Percentiles rank a stretch among this genome's conserved stretches.
Evolutionary conservation across 35 echinoderm and acorn worm species (phyloP).

Genomic region (Lytechinus pictus): DNA sequence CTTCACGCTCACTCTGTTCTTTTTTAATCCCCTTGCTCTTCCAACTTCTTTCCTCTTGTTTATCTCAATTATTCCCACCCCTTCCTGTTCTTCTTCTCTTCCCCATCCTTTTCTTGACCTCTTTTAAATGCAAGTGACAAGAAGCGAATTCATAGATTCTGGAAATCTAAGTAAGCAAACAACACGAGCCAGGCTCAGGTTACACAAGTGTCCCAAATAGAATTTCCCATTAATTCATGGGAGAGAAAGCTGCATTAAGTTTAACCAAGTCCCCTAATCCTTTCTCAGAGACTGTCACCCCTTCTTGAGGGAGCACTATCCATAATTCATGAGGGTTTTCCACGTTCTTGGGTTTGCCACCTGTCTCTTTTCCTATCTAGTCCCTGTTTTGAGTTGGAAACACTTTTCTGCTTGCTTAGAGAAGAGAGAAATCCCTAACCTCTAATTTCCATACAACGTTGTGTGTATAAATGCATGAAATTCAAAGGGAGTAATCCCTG

Average conservation of each 20-base stretch:
- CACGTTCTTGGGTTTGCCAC: conserved; percentile 8
- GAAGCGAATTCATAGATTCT: conserved; percentile 12
- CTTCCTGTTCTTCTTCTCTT: background rate
- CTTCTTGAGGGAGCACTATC: background rate
- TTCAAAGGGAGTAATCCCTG: background rate
- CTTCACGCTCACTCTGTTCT: background rate
- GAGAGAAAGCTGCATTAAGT: background rate
- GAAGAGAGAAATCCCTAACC: conserved; percentile 8
- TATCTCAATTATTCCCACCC: background rate
- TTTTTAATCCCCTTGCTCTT: background rate
- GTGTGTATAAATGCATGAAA: conserved; percentile 43
- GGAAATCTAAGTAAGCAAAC: conserved; percentile 12
- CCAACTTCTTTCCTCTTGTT: background rate
- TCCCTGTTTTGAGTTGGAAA: background rate
- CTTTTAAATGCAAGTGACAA: background rate
- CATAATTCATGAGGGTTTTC: background rate
- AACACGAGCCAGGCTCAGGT: background rate
- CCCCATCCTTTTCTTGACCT: background rate
- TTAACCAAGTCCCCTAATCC: conserved; percentile 13
- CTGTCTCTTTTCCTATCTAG: background rate
- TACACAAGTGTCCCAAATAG: conserved; percentile 17
- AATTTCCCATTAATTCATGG: conserved; percentile 12
- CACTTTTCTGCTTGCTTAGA: conserved; percentile 11
- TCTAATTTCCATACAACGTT: conserved; percentile 29
- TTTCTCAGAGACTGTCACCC: background rate